phyloP scores from a whole-genome alignment of 1,140 invertebrate genomes.

The Drosophila ananassae region DNA sequence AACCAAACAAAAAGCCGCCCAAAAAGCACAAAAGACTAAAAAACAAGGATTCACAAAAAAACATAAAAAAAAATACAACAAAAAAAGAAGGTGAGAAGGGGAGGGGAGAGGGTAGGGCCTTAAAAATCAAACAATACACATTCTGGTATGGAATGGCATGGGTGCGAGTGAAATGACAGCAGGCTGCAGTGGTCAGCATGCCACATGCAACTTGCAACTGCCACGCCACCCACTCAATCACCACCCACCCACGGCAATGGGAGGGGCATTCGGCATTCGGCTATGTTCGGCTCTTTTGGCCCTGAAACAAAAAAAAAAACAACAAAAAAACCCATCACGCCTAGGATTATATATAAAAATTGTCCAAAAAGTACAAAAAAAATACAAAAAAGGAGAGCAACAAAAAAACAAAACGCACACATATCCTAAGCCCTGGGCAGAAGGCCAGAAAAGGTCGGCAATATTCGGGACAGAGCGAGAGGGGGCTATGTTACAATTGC shows the following conservation, averaged over 20 bases:
- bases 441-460: slow-evolving; percentile 44
- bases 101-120: slow-evolving; percentile 8
- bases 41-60: slow-evolving; percentile 44
- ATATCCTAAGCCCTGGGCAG: slow-evolving; percentile 48
- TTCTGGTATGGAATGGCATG: slow-evolving; percentile 49
- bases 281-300: slow-evolving; percentile 34
- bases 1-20: slow-evolving; percentile 68
- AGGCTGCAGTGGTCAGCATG: slow-evolving; percentile 39
- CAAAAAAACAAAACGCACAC: slow-evolving; percentile 59
- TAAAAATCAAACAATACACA: slow-evolving; percentile 67
- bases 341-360: slow-evolving; percentile 79
- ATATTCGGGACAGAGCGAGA: slow-evolving; percentile 23
- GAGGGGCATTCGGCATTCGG: slow-evolving; percentile 14
- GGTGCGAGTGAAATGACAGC: slow-evolving; percentile 81
- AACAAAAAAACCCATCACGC: slow-evolving; percentile 10
- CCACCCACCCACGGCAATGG: slow-evolving; percentile 10
- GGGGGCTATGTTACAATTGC: slow-evolving; percentile 30
- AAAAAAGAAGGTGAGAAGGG: neutral
- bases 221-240: neutral
- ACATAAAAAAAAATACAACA: slow-evolving; percentile 11
- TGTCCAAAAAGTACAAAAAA: slow-evolving; percentile 55
- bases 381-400: slow-evolving; percentile 31
- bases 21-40: slow-evolving; percentile 60
- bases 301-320: slow-evolving; percentile 55
- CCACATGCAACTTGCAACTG: neutral